Evolutionary conservation across 2,113 vertebrate genomes (phyloP).

Genomic region (Oncorhynchus kisutch): DNA sequence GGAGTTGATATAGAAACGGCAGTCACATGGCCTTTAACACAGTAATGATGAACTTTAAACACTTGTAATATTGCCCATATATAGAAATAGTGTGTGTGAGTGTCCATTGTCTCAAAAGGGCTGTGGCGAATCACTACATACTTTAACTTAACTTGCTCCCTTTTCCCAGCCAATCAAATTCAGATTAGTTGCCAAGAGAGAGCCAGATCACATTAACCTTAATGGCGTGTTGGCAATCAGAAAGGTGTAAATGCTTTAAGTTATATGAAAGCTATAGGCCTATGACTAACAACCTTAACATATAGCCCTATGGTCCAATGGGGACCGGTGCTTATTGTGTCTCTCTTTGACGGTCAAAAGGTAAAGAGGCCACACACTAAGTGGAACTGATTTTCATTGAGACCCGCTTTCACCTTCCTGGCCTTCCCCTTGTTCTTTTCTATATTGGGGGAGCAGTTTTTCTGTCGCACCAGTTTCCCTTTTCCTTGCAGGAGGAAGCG

Average conservation of each 20-base stretch:
- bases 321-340: constrained; percentile 17
- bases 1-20: too few species aligned
- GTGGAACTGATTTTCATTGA: constrained; percentile 64
- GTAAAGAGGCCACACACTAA: constrained; percentile 40
- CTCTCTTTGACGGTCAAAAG: background rate
- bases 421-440: constrained; percentile 38
- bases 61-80: too few species aligned
- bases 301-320: too few species aligned
- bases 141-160: too few species aligned
- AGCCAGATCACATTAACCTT: constrained; percentile 1
- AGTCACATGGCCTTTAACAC: background rate
- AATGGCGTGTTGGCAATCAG: too few species aligned
- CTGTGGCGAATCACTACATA: too few species aligned
- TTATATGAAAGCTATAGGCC: background rate
- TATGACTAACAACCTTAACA: constrained; percentile 6
- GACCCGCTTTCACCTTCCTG: constrained; percentile 62
- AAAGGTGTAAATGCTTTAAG: background rate
- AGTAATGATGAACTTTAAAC: background rate
- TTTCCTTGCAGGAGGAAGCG: constrained; percentile 61
- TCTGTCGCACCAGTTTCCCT: constrained; percentile 40
- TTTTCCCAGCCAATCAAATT: constrained; percentile 16
- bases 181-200: constrained; percentile 13
- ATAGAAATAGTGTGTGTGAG: too few species aligned
- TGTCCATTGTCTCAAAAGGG: too few species aligned
- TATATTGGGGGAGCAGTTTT: constrained; percentile 20